Conservation (phyloP, 2,888 invertebrate species). For the Pandemis heparana region DNA sequence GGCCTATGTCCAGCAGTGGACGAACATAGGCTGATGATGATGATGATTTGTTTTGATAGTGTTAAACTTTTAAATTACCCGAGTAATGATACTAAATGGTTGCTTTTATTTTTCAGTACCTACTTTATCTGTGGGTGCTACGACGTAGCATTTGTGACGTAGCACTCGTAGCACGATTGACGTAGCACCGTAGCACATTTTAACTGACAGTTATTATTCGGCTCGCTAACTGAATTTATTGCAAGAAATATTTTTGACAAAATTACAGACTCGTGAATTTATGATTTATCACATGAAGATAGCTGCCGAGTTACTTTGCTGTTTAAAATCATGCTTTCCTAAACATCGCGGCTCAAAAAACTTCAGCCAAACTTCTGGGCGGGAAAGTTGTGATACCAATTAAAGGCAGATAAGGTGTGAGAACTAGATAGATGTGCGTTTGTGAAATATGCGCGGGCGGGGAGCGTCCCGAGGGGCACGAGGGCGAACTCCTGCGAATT, state of each 20-base stretch:
- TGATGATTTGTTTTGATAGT: too few relatives aligned
- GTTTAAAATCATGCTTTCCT: too few relatives aligned
- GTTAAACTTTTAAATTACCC: too few relatives aligned
- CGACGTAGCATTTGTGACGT: conserved; percentile 9
- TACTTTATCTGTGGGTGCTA: not conserved
- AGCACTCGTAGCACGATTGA: not conserved
- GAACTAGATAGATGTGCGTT: conserved; percentile 48
- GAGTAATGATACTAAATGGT: too few relatives aligned
- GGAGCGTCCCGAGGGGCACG: conserved; percentile 67
- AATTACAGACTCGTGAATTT: too few relatives aligned
- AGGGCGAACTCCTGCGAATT: conserved; percentile 81
- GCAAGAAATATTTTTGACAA: too few relatives aligned
- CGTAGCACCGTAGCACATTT: not conserved
- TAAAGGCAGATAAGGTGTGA: conserved; percentile 46
- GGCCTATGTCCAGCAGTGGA: too few relatives aligned
- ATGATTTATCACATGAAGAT: too few relatives aligned
- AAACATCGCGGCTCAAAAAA: not conserved
- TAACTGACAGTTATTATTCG: not conserved
- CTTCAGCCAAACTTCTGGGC: not conserved
- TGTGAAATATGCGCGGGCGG: conserved; percentile 70
- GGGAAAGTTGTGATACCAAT: conserved; percentile 33
- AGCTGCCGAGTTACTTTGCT: too few relatives aligned
- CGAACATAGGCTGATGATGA: too few relatives aligned
- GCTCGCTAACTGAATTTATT: too few relatives aligned
- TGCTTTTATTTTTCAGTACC: not conserved